A percentile compares a stretch with the other conserved stretches of the same genome.
phyloP scores from a whole-genome alignment of 2,888 invertebrate genomes.

The Galerucella calmariensis region DNA sequence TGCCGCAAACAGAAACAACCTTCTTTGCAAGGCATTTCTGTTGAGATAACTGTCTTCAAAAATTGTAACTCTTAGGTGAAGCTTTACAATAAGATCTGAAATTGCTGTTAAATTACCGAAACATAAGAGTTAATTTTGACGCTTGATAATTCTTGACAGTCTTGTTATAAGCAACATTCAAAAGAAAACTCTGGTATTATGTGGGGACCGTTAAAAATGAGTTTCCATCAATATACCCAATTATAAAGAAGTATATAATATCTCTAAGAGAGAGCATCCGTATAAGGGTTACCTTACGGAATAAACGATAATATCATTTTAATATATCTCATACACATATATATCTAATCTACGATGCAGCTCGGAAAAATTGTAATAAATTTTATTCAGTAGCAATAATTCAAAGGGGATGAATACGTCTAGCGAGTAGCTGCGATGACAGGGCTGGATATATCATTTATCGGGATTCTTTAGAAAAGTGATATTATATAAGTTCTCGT shows the following conservation, averaged over 20 bases:
- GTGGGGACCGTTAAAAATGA: too few relatives aligned
- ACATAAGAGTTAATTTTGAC: too few relatives aligned
- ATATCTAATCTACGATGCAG: constrained; percentile 59
- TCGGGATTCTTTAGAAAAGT: constrained; percentile 60
- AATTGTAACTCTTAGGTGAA: too few relatives aligned
- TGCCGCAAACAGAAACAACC: too few relatives aligned
- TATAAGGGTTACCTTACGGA: constrained; percentile 4
- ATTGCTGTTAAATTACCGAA: too few relatives aligned
- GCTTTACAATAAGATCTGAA: too few relatives aligned
- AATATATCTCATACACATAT: constrained; percentile 54
- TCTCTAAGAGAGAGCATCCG: not conserved
- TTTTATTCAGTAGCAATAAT: constrained; percentile 63
- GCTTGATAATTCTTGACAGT: too few relatives aligned
- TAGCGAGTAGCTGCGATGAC: constrained; percentile 59
- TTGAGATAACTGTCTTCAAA: too few relatives aligned
- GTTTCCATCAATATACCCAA: too few relatives aligned
- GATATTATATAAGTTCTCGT: constrained; percentile 56
- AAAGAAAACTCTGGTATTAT: too few relatives aligned
- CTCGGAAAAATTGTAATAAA: constrained; percentile 62
- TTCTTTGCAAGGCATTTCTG: too few relatives aligned
- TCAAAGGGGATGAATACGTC: constrained; percentile 64
- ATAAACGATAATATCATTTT: constrained; percentile 58
- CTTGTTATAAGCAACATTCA: too few relatives aligned
- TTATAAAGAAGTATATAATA: not conserved
- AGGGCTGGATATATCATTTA: constrained; percentile 63